Evolutionary conservation across 2,797 vertebrate genomes (phyloP).

Genomic region (Dryobates pubescens): DNA sequence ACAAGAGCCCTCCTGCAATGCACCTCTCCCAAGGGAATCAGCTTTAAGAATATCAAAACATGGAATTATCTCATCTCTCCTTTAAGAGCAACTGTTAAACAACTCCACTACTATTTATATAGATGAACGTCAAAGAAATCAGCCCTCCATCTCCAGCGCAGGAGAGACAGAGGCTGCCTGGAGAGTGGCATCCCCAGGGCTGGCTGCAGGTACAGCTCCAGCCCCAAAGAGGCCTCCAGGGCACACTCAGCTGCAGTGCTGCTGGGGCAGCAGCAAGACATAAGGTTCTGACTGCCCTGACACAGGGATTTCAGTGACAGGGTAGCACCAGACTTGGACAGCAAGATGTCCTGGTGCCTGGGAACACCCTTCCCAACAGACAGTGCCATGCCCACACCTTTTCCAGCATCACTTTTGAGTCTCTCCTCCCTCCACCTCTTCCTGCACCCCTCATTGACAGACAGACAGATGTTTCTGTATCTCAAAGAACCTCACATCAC

Average conservation of each 20-base stretch:
- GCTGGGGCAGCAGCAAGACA: neutral
- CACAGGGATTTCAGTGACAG: neutral
- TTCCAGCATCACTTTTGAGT: neutral
- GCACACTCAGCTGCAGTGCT: neutral
- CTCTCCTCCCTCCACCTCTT: neutral
- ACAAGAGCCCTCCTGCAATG: neutral
- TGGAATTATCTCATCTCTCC: constrained; percentile 71
- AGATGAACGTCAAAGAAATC: constrained; percentile 17
- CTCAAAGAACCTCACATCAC: neutral
- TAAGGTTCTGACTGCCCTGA: neutral
- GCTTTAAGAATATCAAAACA: constrained; percentile 69
- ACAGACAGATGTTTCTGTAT: neutral
- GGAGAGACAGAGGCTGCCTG: neutral
- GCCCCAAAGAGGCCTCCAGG: neutral
- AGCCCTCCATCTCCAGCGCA: neutral
- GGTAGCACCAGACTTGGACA: neutral
- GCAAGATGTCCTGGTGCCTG: rapidly evolving
- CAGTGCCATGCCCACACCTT: neutral
- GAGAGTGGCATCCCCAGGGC: neutral
- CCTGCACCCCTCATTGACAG: rapidly evolving
- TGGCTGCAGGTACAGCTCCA: neutral
- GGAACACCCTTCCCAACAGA: neutral
- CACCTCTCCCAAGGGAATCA: constrained; percentile 5
- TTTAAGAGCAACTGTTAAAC: constrained; percentile 58
- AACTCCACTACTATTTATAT: constrained; percentile 55